Evolutionary conservation across 64 coral and sea anemone species (phyloP).

Genomic region (Hydrozoanthus tunicans): DNA sequence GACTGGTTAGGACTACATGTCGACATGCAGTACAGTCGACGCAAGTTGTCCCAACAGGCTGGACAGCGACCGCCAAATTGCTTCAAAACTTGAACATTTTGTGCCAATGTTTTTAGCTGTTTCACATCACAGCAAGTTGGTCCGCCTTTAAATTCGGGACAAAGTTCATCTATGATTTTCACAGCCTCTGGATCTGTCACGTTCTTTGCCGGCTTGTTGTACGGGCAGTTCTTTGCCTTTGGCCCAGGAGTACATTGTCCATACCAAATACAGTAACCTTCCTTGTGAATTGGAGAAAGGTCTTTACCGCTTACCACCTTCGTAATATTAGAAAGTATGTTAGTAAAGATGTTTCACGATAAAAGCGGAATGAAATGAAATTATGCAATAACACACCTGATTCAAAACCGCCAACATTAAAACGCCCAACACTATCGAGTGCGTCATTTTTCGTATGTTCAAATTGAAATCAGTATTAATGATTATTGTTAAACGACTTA

Average conservation of each 20-base stretch:
- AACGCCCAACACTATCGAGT: conserved; percentile 37
- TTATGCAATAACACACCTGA: conserved; percentile 57
- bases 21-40: conserved; percentile 66
- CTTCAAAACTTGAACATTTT: conserved; percentile 50
- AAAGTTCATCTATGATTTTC: conserved; percentile 55
- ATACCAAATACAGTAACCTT: conserved; percentile 97
- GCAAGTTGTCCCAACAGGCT: conserved; percentile 87
- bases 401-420: conserved; percentile 27
- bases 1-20: conserved; percentile 87
- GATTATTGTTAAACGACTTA: neutral
- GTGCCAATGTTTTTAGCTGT: conserved; percentile 52
- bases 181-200: conserved; percentile 37
- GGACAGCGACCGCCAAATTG: conserved; percentile 78
- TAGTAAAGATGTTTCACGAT: neutral
- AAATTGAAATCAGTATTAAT: neutral
- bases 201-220: conserved; percentile 85
- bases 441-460: conserved; percentile 17
- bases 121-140: conserved; percentile 69
- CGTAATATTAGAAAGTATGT: neutral
- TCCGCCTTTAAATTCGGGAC: conserved; percentile 61
- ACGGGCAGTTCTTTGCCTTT: conserved; percentile 69
- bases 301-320: conserved; percentile 46
- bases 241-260: conserved; percentile 51
- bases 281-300: conserved; percentile 52
- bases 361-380: neutral